Conservation (phyloP, 1,140 invertebrate species). For the Monochamus saltuarius region DNA sequence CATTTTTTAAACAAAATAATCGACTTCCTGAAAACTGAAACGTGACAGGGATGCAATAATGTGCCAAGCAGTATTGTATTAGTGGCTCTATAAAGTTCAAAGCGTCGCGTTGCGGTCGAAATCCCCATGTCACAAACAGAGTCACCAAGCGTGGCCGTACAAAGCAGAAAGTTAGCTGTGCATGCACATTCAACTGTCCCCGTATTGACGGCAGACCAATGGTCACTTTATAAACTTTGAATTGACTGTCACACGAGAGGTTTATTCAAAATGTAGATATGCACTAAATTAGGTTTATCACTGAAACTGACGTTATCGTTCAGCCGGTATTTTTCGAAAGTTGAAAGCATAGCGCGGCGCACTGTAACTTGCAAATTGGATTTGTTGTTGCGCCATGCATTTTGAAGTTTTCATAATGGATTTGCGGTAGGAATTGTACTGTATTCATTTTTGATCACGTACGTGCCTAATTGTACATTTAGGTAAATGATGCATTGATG, state of each 20-base stretch:
- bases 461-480: too few relatives aligned
- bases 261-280: constrained; percentile 30
- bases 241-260: constrained; percentile 33
- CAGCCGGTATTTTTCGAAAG: too few relatives aligned
- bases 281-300: constrained; percentile 29
- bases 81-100: constrained; percentile 29
- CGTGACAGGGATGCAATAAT: too few relatives aligned
- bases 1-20: too few relatives aligned
- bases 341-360: too few relatives aligned
- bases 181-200: constrained; percentile 36
- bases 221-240: constrained; percentile 39
- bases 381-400: too few relatives aligned
- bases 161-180: constrained; percentile 34
- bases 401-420: too few relatives aligned
- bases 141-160: constrained; percentile 27
- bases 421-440: too few relatives aligned
- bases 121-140: constrained; percentile 32
- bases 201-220: constrained; percentile 31
- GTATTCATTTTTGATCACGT: too few relatives aligned
- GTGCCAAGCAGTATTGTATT: background rate
- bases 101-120: constrained; percentile 31
- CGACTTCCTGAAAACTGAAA: too few relatives aligned
- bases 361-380: too few relatives aligned
- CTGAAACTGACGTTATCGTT: constrained; percentile 13
- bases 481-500: too few relatives aligned